These are phyloP conservation scores for Brachionus koreanus DNA, from an alignment of 1,140 invertebrate genomes.

Conservation along the genomic window DNA sequence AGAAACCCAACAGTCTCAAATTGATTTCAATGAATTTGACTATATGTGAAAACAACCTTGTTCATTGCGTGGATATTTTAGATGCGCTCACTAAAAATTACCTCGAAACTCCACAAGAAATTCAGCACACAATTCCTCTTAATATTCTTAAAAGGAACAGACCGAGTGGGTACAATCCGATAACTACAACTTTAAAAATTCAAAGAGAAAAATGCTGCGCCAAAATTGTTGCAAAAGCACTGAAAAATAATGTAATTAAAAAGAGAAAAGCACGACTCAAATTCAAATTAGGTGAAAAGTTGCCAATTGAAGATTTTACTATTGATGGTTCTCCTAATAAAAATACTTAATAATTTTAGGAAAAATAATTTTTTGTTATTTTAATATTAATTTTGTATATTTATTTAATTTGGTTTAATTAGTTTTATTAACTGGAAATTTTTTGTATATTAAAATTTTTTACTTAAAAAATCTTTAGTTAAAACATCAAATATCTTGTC, in stretches of 20 bases:
- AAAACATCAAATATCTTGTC: neutral
- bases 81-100: constrained; percentile 86
- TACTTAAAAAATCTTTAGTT: neutral
- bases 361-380: neutral
- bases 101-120: constrained; percentile 71
- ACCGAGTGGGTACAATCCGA: constrained; percentile 6
- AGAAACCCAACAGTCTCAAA: constrained; percentile 97
- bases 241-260: neutral
- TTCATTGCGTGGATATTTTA: constrained; percentile 94
- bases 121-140: constrained; percentile 47
- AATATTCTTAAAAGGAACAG: constrained; percentile 59
- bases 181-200: constrained; percentile 34
- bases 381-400: neutral
- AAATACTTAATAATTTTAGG: neutral
- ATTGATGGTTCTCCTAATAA: neutral
- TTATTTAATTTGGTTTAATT: neutral
- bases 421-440: neutral
- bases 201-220: constrained; percentile 37
- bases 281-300: neutral
- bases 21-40: constrained; percentile 97
- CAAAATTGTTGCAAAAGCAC: neutral
- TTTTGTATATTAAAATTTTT: no score
- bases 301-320: constrained; percentile 12
- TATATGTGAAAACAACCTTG: constrained; percentile 90
- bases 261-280: neutral